Percentiles rank a stretch among this genome's conserved stretches.
Evolutionary conservation across 2,113 vertebrate species (phyloP).

Genomic region (Brienomyrus brachyistius): DNA sequence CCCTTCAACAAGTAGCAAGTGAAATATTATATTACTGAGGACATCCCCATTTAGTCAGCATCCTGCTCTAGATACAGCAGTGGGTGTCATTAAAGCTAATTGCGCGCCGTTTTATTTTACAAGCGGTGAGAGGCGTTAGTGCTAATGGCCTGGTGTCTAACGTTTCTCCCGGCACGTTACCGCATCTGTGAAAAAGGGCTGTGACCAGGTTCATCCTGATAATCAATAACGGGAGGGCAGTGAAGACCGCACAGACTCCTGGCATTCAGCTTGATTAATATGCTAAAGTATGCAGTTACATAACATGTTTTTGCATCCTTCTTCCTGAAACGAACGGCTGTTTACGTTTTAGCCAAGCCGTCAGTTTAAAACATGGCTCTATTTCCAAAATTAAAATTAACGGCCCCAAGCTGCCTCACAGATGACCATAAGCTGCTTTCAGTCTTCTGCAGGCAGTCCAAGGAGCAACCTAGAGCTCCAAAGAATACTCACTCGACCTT

Average conservation of each 20-base stretch:
- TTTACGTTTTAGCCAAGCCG: neutral
- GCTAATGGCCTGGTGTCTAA: neutral
- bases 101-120: neutral
- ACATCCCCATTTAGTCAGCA: neutral
- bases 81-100: conserved; percentile 6
- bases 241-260: neutral
- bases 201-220: neutral
- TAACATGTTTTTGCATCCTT: neutral
- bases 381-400: neutral
- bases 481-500: neutral
- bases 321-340: neutral
- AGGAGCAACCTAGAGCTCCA: neutral
- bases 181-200: neutral
- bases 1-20: neutral
- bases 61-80: neutral
- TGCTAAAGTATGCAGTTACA: neutral
- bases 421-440: neutral
- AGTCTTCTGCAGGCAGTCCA: neutral
- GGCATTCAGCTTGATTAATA: neutral
- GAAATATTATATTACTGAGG: neutral
- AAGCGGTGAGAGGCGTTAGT: neutral
- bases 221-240: neutral
- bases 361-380: neutral
- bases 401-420: neutral
- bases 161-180: neutral